Evolutionary conservation across 2,797 vertebrate genomes (phyloP).

Genomic region (Phoxinus dragarum): DNA sequence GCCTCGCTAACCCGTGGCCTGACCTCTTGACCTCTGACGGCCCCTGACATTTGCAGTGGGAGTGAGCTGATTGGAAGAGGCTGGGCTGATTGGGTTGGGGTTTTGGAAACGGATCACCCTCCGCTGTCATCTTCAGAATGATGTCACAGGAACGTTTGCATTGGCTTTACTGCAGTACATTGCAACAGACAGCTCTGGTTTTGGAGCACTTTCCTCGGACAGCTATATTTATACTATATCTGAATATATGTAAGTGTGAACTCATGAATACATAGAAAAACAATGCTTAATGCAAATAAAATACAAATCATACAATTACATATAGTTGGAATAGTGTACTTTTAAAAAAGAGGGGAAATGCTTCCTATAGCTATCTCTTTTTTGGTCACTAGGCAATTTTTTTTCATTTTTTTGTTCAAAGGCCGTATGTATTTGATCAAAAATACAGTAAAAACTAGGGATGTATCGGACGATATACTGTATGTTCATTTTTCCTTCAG

Average conservation of each 20-base stretch:
- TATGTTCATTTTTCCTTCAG: no score
- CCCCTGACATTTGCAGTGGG: slow-evolving; percentile 80
- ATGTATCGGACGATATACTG: no score
- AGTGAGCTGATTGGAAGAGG: slow-evolving; percentile 76
- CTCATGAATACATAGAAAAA: background rate
- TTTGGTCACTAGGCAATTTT: background rate
- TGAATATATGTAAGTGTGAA: background rate
- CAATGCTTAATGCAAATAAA: background rate
- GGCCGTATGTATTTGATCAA: background rate
- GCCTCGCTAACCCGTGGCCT: slow-evolving; percentile 59
- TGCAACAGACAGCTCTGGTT: background rate
- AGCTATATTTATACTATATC: background rate
- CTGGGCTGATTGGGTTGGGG: slow-evolving; percentile 73
- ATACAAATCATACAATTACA: background rate
- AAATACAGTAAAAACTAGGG: background rate
- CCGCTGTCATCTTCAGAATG: slow-evolving; percentile 11
- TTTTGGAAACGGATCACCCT: slow-evolving; percentile 6
- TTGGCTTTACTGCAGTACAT: background rate
- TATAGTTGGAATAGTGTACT: background rate
- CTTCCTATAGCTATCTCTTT: background rate
- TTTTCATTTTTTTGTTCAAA: background rate
- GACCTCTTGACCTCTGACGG: slow-evolving; percentile 82
- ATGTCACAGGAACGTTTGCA: background rate
- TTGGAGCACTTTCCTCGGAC: background rate
- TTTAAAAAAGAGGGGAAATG: background rate